Conservation (phyloP, 2,888 invertebrate species). For the Drosophila yooni region DNA sequence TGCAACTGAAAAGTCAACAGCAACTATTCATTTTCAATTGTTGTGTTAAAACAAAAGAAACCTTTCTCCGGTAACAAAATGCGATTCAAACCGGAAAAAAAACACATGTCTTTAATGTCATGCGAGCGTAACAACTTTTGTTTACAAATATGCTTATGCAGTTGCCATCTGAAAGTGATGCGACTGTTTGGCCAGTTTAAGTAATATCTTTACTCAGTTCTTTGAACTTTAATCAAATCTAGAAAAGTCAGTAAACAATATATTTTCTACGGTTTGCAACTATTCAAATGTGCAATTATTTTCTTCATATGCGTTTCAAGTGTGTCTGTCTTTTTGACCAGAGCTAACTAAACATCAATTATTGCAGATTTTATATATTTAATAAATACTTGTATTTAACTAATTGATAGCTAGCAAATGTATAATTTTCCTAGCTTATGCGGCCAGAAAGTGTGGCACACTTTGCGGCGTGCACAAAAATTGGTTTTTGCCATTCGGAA, state of each 20-base stretch:
- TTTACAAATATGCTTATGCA: slow-evolving; percentile 1
- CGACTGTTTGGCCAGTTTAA: background rate
- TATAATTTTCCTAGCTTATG: background rate
- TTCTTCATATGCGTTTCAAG: background rate
- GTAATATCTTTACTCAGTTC: background rate
- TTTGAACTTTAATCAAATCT: background rate
- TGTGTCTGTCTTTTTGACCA: background rate
- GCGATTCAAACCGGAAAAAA: slow-evolving; percentile 19
- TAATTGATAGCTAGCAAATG: background rate
- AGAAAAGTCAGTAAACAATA: background rate
- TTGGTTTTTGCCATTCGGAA: background rate
- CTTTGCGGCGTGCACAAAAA: slow-evolving; percentile 11
- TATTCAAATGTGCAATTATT: background rate
- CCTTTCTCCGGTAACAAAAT: slow-evolving; percentile 34
- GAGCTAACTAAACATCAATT: background rate
- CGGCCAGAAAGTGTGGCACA: slow-evolving; percentile 12
- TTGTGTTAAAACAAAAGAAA: slow-evolving; percentile 34
- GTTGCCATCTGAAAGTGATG: background rate
- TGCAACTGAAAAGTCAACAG: slow-evolving; percentile 21
- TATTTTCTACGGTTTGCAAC: background rate
- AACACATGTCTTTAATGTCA: slow-evolving; percentile 10
- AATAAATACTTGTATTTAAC: background rate
- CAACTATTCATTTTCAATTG: slow-evolving; percentile 33
- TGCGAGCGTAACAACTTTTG: slow-evolving; percentile 20
- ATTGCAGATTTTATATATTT: too few relatives aligned